A percentile compares a stretch with the other conserved stretches of the same genome.
Evolutionary conservation across 2,888 invertebrate species (phyloP).

Genomic region (Thereva unica): DNA sequence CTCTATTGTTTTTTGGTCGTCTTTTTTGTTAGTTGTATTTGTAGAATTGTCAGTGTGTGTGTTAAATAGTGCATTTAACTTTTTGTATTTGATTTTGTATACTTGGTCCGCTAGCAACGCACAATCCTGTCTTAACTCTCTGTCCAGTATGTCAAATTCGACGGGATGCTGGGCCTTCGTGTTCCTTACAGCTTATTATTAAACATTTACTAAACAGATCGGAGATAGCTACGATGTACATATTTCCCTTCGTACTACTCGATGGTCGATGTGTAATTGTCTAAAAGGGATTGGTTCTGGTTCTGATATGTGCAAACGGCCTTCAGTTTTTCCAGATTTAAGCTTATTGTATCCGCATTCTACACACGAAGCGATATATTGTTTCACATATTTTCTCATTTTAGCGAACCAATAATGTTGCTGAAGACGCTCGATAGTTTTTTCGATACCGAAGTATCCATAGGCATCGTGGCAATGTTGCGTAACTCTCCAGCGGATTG

Average conservation of each 20-base stretch:
- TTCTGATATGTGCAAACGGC: not conserved
- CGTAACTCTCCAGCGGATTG: not conserved
- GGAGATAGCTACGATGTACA: not conserved
- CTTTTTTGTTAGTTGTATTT: constrained; percentile 3
- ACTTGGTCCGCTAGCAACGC: not conserved
- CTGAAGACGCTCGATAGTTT: constrained; percentile 1
- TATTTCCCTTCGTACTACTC: constrained; percentile 9
- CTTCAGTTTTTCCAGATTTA: constrained; percentile 6
- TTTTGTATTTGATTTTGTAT: constrained; percentile 10
- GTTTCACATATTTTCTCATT: constrained; percentile 10
- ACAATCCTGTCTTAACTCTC: constrained; percentile 1
- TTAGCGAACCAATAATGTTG: constrained; percentile 13
- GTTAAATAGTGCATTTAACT: constrained; percentile 9
- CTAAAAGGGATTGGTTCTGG: constrained; percentile 14
- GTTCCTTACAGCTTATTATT: constrained; percentile 30
- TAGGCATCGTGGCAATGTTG: not conserved
- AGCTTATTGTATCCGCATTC: constrained; percentile 15
- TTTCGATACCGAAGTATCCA: constrained; percentile 7
- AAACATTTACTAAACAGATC: constrained; percentile 27
- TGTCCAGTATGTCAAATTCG: constrained; percentile 5
- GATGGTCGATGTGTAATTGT: constrained; percentile 17
- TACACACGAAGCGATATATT: constrained; percentile 13
- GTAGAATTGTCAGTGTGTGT: not conserved
- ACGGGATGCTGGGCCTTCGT: constrained; percentile 2
- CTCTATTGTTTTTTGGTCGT: not conserved